phyloP scores from a whole-genome alignment of 2,888 invertebrate species.

The Mythimna ferrago region DNA sequence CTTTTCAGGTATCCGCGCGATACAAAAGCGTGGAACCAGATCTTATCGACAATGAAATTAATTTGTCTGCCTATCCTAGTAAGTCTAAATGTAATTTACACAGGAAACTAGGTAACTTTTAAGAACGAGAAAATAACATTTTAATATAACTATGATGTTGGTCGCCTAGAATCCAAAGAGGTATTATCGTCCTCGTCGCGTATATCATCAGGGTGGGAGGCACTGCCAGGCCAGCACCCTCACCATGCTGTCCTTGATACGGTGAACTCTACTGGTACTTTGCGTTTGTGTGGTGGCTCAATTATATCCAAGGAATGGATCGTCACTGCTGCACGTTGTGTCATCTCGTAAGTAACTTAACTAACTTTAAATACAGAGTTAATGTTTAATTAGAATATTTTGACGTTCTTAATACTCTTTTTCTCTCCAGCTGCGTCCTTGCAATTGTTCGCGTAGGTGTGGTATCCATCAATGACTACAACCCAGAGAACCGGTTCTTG shows the following conservation, averaged over 20 bases:
- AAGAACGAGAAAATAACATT: too few relatives aligned
- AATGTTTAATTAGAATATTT: not conserved
- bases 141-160: not conserved
- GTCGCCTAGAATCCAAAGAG: not conserved
- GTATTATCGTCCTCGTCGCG: not conserved
- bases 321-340: slow-evolving; percentile 16
- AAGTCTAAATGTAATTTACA: not conserved
- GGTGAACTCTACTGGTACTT: not conserved
- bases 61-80: not conserved
- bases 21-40: not conserved
- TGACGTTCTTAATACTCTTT: not conserved
- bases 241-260: slow-evolving; percentile 38
- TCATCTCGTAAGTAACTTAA: slow-evolving; percentile 2
- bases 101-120: too few relatives aligned
- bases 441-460: slow-evolving; percentile 34
- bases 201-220: slow-evolving; percentile 24
- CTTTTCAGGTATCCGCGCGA: slow-evolving; percentile 8
- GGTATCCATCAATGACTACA: slow-evolving; percentile 2
- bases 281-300: slow-evolving; percentile 26
- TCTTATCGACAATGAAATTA: not conserved
- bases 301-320: slow-evolving; percentile 38
- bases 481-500: slow-evolving; percentile 31
- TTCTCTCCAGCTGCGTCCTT: not conserved
- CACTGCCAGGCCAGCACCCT: slow-evolving; percentile 16
- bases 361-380: too few relatives aligned